Percentiles rank a stretch among this genome's conserved stretches.
Conservation (phyloP, 1,140 invertebrate species). For the Cataglyphis hispanica region DNA sequence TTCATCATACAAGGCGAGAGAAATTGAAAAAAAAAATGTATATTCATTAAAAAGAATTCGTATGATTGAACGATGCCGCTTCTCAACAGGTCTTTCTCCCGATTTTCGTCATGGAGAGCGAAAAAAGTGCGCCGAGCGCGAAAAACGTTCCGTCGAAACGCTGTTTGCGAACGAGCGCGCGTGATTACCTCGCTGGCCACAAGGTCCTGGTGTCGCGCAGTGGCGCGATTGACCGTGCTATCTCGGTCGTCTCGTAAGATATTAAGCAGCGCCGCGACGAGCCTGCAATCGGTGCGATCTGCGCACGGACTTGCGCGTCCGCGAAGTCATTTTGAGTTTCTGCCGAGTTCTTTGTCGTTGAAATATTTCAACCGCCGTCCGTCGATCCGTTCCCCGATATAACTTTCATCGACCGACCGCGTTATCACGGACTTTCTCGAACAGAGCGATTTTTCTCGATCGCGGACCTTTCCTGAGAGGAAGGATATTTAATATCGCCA, state of each 20-base stretch:
- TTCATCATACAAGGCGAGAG: background rate
- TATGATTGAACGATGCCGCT: background rate
- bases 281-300: constrained; percentile 40
- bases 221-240: constrained; percentile 59
- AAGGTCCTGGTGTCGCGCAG: constrained; percentile 54
- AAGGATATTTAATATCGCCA: constrained; percentile 20
- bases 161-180: constrained; percentile 23
- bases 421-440: constrained; percentile 72
- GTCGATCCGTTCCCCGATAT: constrained; percentile 69
- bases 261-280: constrained; percentile 50
- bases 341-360: constrained; percentile 40
- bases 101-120: background rate
- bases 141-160: background rate
- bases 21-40: background rate
- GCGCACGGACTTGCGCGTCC: constrained; percentile 5
- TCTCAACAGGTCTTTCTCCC: background rate
- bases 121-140: background rate
- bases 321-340: constrained; percentile 68
- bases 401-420: constrained; percentile 72
- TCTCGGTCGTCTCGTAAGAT: constrained; percentile 59
- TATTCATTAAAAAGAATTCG: background rate
- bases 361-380: constrained; percentile 68
- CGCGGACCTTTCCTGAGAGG: constrained; percentile 18
- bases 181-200: constrained; percentile 41
- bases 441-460: constrained; percentile 68